Evolutionary conservation across 1,140 invertebrate species (phyloP), one percentile per base, ranked within the genome.

Genomic region (Neodiprion pinetum): DNA sequence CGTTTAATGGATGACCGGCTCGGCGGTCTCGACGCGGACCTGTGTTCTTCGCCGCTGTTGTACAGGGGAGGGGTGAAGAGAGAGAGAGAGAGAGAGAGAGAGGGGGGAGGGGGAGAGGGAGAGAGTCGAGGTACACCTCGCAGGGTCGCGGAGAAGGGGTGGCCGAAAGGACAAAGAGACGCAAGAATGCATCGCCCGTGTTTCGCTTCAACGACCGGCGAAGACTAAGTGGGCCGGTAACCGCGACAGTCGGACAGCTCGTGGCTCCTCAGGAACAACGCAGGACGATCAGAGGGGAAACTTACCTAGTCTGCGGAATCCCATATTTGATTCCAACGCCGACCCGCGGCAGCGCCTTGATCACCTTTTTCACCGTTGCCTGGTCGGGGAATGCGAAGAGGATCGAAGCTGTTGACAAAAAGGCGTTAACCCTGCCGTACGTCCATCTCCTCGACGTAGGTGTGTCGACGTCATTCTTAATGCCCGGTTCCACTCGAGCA

Each of bases 311-410:
- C 90, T 99, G 98, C 47, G 97, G 96, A 81, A 99, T 97, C 77
- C 98, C 98, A 86, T 99, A 99, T 89, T 99, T 99, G 89, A 99
- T 97, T 79, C 98, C 98, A 50, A 99, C 97, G n/a, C 98, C 98
- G 77, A 99, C 98, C 72, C 97, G 91, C 1, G 99, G 99, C 78
- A 99, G 89, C 0, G 97, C 96, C 89, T 99, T 98, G 85, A 99
- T 98, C 73, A 99, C 97, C 89, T 98, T 98, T 90, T 99, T 99
- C 80, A 99, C 98, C 50, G 97, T 99, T 65, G 94, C 92, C 88
- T 98, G 96, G 86, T 99, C 98, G 74, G 95, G 94, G 85, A 99
- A 99, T 70, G 98, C 96, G 89, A 99, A 99, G 92, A 99, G 95
- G 80, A 99, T 97, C 23, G 98, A 99, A 49, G 98, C 97, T 99